phyloP scores from a whole-genome alignment of 2,888 invertebrate genomes.

The Heliothis peltigera region DNA sequence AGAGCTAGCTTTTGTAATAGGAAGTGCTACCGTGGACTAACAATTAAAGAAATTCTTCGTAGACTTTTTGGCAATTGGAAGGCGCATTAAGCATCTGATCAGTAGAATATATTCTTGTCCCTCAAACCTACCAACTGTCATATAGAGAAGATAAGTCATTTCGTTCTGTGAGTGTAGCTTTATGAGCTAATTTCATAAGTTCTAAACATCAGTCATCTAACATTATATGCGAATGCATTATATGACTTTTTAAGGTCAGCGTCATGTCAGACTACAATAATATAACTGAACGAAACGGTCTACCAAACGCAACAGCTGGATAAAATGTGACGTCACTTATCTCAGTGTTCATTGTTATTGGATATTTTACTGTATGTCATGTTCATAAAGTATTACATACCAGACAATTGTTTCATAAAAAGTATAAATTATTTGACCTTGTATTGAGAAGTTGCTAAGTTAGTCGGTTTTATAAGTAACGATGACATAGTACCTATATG shows the following conservation, averaged over 20 bases:
- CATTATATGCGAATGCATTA: no score
- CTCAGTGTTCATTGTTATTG: background rate
- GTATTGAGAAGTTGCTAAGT: background rate
- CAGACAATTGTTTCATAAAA: background rate
- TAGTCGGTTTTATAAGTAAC: slow-evolving; percentile 2
- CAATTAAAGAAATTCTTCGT: no score
- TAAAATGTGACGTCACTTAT: background rate
- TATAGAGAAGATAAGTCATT: no score
- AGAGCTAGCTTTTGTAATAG: no score
- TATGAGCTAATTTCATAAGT: no score
- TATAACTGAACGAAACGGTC: background rate
- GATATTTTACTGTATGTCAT: background rate
- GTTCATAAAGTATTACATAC: background rate
- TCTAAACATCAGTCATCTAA: no score
- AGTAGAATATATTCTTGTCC: no score
- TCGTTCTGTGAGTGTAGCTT: no score
- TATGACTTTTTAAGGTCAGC: background rate
- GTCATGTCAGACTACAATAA: background rate
- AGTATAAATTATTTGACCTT: background rate
- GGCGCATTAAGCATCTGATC: no score
- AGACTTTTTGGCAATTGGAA: no score
- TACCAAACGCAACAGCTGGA: background rate
- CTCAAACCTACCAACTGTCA: no score
- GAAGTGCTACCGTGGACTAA: no score
- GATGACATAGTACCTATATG: background rate